Evolutionary conservation across 2,113 vertebrate species (phyloP), one percentile per base, ranked within the genome.

Genomic region (Pithys albifrons): DNA sequence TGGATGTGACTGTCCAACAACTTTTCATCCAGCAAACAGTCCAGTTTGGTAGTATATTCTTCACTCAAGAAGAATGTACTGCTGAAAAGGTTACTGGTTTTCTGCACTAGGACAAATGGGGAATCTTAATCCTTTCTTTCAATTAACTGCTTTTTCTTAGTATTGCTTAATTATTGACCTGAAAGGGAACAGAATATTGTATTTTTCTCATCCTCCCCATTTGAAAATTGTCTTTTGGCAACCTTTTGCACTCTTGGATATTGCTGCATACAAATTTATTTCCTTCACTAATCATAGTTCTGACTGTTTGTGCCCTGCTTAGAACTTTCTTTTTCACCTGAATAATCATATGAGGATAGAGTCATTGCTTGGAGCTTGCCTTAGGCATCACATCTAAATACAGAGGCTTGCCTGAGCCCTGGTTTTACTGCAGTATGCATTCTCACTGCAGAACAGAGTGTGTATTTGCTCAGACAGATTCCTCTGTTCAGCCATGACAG

Each of bases 331-430:
- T 72, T 88, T 94, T 85, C 51, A 82, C 89, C 46, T 91, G 93
- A 96, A 81, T 93, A 95, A 88, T 91, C 93, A 92, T 78, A 67
- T 74, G 24, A 91, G 13, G 37, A 54, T 49, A 75, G 65, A 85
- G 48, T 62, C 61, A 55, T 91, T 49, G 75, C 91, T 75, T 62
- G 78, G 57, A 83, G 88, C 83, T 95, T 95, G 97, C 96, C 96
- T 90, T 85, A 96, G 94, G 96, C 96, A 85, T 57, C 13, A 11
- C 62, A 52, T 71, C 69, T 82, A 59, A 90, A 27, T 16, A 37
- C 16, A 64, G 66, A 87, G 20, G 12, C 58, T 86, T 92, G 28
- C 49, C 86, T 72, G 54, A 93, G 81, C 43, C 33, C 14, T 81
- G 45, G 41, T 87, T 97, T 93, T 82, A 90, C 39, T 2, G 6